phyloP scores from a whole-genome alignment of 2,113 vertebrate genomes.

The Toxotes chatareus region DNA sequence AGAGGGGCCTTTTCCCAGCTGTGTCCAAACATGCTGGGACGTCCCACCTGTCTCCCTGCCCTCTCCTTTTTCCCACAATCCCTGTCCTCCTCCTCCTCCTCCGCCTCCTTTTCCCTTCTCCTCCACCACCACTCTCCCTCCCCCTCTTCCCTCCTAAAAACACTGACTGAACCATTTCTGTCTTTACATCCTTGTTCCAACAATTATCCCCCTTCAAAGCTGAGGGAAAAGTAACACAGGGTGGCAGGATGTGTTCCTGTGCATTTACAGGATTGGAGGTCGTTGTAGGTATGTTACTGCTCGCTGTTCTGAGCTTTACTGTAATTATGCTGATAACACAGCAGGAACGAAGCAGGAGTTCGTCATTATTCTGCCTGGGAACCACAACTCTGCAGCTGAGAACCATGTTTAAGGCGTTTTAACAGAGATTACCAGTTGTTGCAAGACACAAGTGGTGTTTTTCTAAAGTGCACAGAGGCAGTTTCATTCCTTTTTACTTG shows the following conservation, averaged over 20 bases:
- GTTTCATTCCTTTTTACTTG: neutral
- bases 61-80: conserved; percentile 36
- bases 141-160: conserved; percentile 4
- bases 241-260: conserved; percentile 58
- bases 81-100: neutral
- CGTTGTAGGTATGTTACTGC: conserved; percentile 38
- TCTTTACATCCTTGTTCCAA: conserved; percentile 40
- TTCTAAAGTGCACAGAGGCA: conserved; percentile 39
- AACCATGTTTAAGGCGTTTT: conserved; percentile 56
- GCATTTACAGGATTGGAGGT: conserved; percentile 29
- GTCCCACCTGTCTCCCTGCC: conserved; percentile 61
- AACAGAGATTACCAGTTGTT: conserved; percentile 56
- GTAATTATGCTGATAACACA: conserved; percentile 69
- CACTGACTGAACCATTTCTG: conserved; percentile 51
- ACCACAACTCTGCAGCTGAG: neutral
- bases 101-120: conserved; percentile 18
- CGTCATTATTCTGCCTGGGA: conserved; percentile 52
- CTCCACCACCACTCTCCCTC: neutral
- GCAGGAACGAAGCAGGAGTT: conserved; percentile 39
- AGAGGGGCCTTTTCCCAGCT: conserved; percentile 69
- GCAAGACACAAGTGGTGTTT: conserved; percentile 47
- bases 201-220: conserved; percentile 62
- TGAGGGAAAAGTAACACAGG: neutral
- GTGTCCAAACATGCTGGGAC: conserved; percentile 72
- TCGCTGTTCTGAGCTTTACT: conserved; percentile 28